These are phyloP conservation scores for Lycophotia porphyrea DNA, from an alignment of 2,888 invertebrate genomes.

Conservation along the genomic window DNA sequence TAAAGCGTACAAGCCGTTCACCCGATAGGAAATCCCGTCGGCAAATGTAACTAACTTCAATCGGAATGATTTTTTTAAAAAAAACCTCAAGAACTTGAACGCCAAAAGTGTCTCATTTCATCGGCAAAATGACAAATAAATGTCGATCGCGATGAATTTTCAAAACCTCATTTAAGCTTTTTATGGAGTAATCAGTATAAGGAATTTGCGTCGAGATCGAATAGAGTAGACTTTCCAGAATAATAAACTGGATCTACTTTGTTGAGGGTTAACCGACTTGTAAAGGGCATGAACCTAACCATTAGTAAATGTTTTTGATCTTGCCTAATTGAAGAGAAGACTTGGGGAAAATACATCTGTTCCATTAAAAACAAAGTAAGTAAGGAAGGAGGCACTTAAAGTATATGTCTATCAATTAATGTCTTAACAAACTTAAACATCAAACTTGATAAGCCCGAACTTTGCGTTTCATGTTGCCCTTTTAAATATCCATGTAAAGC, in stretches of 20 bases:
- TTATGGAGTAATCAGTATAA: background rate
- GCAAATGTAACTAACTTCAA: background rate
- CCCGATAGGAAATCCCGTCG: background rate
- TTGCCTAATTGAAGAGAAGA: background rate
- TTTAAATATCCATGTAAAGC: conserved; percentile 26
- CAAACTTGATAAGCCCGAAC: conserved; percentile 28
- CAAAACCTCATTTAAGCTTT: background rate
- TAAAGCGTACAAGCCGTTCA: background rate
- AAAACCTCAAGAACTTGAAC: background rate
- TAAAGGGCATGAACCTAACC: background rate
- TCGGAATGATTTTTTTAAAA: background rate
- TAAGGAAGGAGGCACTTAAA: conserved; percentile 12
- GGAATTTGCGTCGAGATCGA: background rate
- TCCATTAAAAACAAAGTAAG: conserved; percentile 13
- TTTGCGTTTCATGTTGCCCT: conserved; percentile 25
- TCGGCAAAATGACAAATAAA: too few relatives aligned
- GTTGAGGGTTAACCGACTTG: background rate
- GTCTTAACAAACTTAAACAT: conserved; percentile 33
- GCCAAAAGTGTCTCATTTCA: too few relatives aligned
- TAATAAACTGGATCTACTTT: background rate
- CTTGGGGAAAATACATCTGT: conserved; percentile 15
- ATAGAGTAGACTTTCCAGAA: background rate
- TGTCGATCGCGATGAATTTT: background rate
- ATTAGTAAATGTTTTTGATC: background rate
- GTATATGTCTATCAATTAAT: conserved; percentile 35